phyloP scores from a whole-genome alignment of 35 echinoderm and acorn worm genomes.

The Ptychodera flava region DNA sequence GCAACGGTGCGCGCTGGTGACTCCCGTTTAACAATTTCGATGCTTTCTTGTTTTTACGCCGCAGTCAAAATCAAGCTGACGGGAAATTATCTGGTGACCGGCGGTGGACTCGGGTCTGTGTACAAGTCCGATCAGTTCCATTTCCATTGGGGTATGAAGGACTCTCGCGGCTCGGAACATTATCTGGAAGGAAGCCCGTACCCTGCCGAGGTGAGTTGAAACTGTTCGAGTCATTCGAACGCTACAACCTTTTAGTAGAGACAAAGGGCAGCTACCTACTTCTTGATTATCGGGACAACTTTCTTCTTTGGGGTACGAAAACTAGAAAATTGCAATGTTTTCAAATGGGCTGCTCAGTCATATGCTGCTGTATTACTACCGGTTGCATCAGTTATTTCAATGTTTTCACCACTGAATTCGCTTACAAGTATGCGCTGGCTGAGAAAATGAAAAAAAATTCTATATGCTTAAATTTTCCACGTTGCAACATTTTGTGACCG shows the following conservation, averaged over 20 bases:
- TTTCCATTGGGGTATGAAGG: constrained; percentile 54
- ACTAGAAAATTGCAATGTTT: background rate
- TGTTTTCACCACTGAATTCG: background rate
- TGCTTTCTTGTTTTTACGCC: too few species aligned
- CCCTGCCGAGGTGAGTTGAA: constrained; percentile 53
- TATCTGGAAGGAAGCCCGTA: constrained; percentile 24
- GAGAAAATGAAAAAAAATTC: background rate
- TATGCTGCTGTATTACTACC: background rate
- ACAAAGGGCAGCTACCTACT: background rate
- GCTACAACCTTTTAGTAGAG: background rate
- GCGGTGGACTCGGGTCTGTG: constrained; percentile 32
- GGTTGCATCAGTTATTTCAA: background rate
- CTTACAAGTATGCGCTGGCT: background rate
- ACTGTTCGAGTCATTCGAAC: background rate
- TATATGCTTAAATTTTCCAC: background rate
- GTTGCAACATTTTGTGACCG: too few species aligned
- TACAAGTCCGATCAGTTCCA: constrained; percentile 60
- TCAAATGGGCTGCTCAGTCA: background rate
- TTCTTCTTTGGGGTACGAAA: background rate
- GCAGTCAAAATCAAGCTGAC: constrained; percentile 21
- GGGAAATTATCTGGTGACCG: constrained; percentile 22
- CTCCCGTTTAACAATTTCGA: too few species aligned
- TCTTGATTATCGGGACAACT: background rate
- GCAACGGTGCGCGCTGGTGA: too few species aligned
- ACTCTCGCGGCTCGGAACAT: constrained; percentile 55